Conservation (phyloP, 30 jellyfish, hydroid and myxozoan species). For the Chrysaora quinquecirrha region DNA sequence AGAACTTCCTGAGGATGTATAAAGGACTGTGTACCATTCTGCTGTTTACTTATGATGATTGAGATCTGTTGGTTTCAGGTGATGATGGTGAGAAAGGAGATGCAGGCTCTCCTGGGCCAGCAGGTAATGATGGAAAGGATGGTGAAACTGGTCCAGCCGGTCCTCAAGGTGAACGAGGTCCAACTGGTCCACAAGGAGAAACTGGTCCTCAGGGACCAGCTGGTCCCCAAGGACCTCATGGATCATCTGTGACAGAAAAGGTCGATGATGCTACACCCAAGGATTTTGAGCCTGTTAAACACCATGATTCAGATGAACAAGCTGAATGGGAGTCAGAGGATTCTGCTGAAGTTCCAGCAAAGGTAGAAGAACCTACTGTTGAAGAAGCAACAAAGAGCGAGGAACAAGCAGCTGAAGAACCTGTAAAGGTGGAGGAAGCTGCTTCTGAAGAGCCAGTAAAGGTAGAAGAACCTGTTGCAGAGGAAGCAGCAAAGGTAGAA, state of each 20-base stretch:
- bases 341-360: no score
- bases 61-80: no score
- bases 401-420: conserved; percentile 5
- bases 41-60: no score
- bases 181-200: conserved; percentile 26
- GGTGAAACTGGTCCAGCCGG: conserved; percentile 41
- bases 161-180: conserved; percentile 38
- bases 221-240: conserved; percentile 50
- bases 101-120: not conserved
- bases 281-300: conserved; percentile 19
- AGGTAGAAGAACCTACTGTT: no score
- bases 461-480: not conserved
- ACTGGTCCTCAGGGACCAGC: conserved; percentile 26
- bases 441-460: no score
- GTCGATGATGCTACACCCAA: conserved; percentile 17
- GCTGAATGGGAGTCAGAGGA: no score
- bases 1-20: no score
- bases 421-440: no score
- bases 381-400: conserved; percentile 32
- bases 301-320: not conserved
- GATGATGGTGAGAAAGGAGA: conserved; percentile 5
- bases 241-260: conserved; percentile 25
- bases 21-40: no score
- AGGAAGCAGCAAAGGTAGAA: no score
- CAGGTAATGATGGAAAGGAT: conserved; percentile 45